Conservation (phyloP, 2,888 invertebrate species). For the Teinopalpus imperialis region DNA sequence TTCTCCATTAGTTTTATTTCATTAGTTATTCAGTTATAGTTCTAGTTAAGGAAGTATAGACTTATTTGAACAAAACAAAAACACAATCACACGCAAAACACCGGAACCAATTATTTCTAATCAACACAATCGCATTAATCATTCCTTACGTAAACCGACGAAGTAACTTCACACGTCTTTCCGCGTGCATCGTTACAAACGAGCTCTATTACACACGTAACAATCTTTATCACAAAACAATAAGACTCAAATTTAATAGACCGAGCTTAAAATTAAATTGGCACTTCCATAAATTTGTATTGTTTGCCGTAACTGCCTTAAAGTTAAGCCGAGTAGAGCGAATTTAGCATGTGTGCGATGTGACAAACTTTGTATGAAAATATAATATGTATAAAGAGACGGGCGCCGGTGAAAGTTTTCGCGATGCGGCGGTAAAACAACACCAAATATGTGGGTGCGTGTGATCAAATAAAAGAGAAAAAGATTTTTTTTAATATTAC, state of each 20-base stretch:
- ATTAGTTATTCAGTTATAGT: too few relatives aligned
- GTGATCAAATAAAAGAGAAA: too few relatives aligned
- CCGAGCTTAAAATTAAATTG: neutral
- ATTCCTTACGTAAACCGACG: slow-evolving; percentile 13
- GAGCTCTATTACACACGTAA: neutral
- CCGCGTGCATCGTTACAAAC: slow-evolving; percentile 3
- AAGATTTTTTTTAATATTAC: too few relatives aligned
- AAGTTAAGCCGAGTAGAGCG: neutral
- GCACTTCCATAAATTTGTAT: neutral
- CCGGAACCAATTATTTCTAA: slow-evolving; percentile 6
- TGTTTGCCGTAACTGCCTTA: neutral
- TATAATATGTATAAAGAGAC: slow-evolving; percentile 33
- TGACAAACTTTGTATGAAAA: neutral
- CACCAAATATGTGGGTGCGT: too few relatives aligned
- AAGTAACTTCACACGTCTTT: slow-evolving; percentile 1
- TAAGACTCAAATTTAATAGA: slow-evolving; percentile 17
- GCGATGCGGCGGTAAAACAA: slow-evolving; percentile 38
- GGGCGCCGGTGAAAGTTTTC: slow-evolving; percentile 45
- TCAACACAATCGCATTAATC: slow-evolving; percentile 11
- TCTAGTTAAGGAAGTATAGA: too few relatives aligned
- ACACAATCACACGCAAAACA: neutral
- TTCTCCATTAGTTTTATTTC: too few relatives aligned
- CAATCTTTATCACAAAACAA: neutral
- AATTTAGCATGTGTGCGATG: slow-evolving; percentile 1
- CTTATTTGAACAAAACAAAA: too few relatives aligned